Base-by-base conservation (phyloP, 2,113 vertebrate genomes). In the Scomber scombrus region DNA sequence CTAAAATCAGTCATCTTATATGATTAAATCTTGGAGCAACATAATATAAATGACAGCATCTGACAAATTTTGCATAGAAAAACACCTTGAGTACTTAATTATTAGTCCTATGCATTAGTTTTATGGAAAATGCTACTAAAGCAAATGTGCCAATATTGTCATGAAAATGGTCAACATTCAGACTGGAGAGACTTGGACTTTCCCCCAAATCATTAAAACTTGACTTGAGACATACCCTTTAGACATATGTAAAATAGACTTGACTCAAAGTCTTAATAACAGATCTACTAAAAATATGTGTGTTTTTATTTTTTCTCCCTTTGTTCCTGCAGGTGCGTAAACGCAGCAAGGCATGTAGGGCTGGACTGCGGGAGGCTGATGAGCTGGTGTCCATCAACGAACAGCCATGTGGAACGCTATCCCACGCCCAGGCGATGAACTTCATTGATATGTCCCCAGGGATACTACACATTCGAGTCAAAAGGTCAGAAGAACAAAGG, bases 291-390 rank as follows among this genome's bases (percentile, higher is more conserved):
- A 71, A 40, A 12, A 71, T 34, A 11, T 31, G 14, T 49, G 1
- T 14, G 23, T 65, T 57, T n/a, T 4, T 56, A 5, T 62, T 65
- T 19, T 78, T n/a, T 45, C 47, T 74, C 70, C 21, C 43, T 88
- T 50, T 84, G 21, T 46, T 72, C 61, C 11, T 77, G n/a, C 87
- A 99, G 98, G 97, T 99, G 82, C 96, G 98, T 63, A 99, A 98
- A 93, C 96, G 97, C 83, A 99, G 98, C 84, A 99, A 99, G 86
- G 98, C 98, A 0, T 98, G 97, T 85, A 96, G 97, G 6, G 98
- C 97, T 46, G 98, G 98, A 34, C 92, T 99, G 29, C 94, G 94
- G 70, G 98, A 99, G 88, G 95, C 94, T 16, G 98, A 99, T 84
- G 96, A 98, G 82, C 93, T 99, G 51, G 70, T 98, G 52, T 96